phyloP scores from a whole-genome alignment of 1,140 invertebrate genomes.

The Drosophila watanabei region DNA sequence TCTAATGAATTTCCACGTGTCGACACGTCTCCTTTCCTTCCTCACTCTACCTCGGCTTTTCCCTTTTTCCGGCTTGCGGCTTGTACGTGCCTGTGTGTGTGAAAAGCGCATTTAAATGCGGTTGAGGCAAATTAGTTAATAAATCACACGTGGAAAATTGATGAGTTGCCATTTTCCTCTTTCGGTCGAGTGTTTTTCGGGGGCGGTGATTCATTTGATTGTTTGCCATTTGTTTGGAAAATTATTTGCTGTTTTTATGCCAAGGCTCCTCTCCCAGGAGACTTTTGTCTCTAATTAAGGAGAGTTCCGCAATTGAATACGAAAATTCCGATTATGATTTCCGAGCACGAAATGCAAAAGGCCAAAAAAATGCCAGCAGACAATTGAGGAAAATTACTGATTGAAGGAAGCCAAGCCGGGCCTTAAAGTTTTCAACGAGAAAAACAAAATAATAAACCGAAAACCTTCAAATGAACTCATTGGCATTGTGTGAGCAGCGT shows the following conservation, averaged over 20 bases:
- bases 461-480: constrained; percentile 70
- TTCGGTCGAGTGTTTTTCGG: constrained; percentile 11
- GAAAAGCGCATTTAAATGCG: constrained; percentile 79
- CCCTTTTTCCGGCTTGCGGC: constrained; percentile 27
- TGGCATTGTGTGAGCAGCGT: constrained; percentile 61
- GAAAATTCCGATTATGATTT: constrained; percentile 45
- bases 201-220: constrained; percentile 54
- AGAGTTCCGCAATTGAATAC: constrained; percentile 48
- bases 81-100: constrained; percentile 69
- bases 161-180: constrained; percentile 72
- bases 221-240: constrained; percentile 69
- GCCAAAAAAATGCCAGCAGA: constrained; percentile 9
- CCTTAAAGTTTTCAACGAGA: constrained; percentile 20
- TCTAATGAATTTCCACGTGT: constrained; percentile 78
- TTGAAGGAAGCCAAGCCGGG: constrained; percentile 11
- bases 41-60: constrained; percentile 3
- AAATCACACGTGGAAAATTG: constrained; percentile 82
- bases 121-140: constrained; percentile 80
- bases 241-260: constrained; percentile 46
- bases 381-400: constrained; percentile 40
- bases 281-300: constrained; percentile 34
- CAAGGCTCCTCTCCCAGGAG: constrained; percentile 10
- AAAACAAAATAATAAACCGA: constrained; percentile 30
- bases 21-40: constrained; percentile 18
- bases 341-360: constrained; percentile 32